Percentiles rank a stretch among this genome's conserved stretches.
phyloP scores from a whole-genome alignment of 2,888 invertebrate species.

The Ophioninae sp. region DNA sequence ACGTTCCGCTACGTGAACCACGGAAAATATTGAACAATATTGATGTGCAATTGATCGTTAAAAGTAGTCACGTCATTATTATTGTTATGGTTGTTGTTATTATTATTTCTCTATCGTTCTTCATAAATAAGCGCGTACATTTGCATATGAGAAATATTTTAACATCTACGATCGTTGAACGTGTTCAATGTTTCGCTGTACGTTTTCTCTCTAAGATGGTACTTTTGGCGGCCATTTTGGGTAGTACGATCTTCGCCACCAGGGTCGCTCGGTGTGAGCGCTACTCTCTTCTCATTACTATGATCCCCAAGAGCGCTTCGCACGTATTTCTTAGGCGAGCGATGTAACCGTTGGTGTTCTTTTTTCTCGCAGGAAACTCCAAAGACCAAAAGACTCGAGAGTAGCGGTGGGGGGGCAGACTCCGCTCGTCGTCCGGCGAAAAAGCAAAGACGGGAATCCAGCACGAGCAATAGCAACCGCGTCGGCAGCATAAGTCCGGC shows the following conservation, averaged over 20 bases:
- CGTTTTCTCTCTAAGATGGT: neutral
- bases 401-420: conserved; percentile 68
- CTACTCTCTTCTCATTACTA: neutral
- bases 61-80: neutral
- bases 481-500: conserved; percentile 81
- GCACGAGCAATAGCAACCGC: conserved; percentile 81
- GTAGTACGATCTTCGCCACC: neutral
- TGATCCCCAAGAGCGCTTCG: neutral
- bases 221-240: neutral
- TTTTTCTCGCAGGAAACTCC: conserved; percentile 74
- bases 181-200: neutral
- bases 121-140: neutral
- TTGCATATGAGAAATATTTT: neutral
- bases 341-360: neutral
- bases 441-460: conserved; percentile 80
- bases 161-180: neutral
- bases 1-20: neutral
- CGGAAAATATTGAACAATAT: neutral
- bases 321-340: neutral
- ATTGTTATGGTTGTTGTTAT: neutral
- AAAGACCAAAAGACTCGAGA: conserved; percentile 77
- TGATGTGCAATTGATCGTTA: neutral
- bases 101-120: neutral
- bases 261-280: neutral
- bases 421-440: conserved; percentile 76